Evolutionary conservation across 2,113 vertebrate species (phyloP).

Genomic region (Probosciger aterrimus): DNA sequence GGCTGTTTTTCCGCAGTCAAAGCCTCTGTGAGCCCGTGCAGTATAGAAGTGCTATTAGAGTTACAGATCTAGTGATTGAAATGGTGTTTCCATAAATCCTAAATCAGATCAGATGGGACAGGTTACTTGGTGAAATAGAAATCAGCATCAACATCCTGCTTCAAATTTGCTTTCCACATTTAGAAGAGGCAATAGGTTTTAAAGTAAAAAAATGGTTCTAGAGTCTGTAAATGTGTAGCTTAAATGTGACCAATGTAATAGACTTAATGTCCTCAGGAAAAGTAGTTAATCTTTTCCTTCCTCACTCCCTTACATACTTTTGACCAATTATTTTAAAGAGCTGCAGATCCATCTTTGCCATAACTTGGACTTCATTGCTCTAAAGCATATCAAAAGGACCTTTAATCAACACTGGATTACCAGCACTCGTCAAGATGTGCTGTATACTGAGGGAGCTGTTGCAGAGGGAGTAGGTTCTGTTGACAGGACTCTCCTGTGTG

Average conservation of each 20-base stretch:
- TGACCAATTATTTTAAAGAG: slow-evolving; percentile 3
- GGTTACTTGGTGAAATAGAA: not conserved
- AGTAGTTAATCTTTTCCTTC: not conserved
- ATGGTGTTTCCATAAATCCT: not conserved
- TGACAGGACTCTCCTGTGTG: not conserved
- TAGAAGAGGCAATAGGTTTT: not conserved
- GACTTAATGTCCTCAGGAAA: not conserved
- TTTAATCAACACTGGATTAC: not conserved
- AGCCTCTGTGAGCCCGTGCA: not conserved
- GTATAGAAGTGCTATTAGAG: not conserved
- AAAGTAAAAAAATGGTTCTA: not conserved
- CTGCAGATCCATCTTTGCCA: not conserved
- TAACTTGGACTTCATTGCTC: not conserved
- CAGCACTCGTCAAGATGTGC: not conserved
- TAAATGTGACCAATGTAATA: not conserved
- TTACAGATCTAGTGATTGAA: not conserved
- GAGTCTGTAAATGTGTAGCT: not conserved
- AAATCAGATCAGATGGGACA: not conserved
- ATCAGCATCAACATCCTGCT: not conserved
- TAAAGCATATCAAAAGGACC: not conserved
- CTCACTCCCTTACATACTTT: not conserved
- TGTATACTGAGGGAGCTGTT: not conserved
- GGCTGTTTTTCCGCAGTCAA: not conserved
- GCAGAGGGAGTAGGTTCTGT: not conserved
- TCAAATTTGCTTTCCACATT: not conserved